Conservation (phyloP, 2,113 vertebrate genomes). For the Uria lomvia region DNA sequence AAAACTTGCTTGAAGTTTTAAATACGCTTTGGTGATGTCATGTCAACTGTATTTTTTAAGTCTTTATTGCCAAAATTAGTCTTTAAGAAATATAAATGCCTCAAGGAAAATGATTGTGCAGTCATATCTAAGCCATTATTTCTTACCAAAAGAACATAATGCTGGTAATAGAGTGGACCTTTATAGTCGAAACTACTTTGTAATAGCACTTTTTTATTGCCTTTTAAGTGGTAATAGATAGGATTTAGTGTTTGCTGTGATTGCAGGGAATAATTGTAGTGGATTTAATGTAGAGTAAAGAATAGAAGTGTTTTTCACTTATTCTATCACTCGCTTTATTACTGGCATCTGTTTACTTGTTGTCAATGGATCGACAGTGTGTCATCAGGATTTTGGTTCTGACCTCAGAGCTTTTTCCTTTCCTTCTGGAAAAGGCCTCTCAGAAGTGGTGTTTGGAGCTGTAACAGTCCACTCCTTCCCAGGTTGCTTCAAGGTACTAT, state of each 20-base stretch:
- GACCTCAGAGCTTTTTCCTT: neutral
- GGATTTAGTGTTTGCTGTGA: neutral
- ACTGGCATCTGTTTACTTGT: neutral
- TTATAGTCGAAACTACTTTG: neutral
- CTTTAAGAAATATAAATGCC: neutral
- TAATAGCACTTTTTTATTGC: neutral
- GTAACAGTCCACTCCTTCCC: neutral
- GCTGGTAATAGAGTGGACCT: neutral
- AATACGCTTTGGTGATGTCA: neutral
- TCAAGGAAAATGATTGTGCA: neutral
- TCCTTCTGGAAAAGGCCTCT: neutral
- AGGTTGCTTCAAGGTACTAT: neutral
- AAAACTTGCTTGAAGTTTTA: neutral
- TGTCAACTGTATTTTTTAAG: neutral
- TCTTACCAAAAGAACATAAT: neutral
- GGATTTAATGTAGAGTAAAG: neutral
- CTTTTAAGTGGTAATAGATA: neutral
- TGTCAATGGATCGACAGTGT: accelerated
- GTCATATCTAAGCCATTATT: neutral
- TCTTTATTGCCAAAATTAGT: neutral
- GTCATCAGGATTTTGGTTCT: neutral
- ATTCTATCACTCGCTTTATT: neutral
- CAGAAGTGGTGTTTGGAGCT: neutral
- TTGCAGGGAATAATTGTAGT: neutral
- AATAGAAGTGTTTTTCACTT: neutral